A percentile compares a stretch with the other conserved stretches of the same genome.
These are phyloP conservation scores for Amiota minor DNA, from an alignment of 2,888 invertebrate genomes.

Conservation along the genomic window DNA sequence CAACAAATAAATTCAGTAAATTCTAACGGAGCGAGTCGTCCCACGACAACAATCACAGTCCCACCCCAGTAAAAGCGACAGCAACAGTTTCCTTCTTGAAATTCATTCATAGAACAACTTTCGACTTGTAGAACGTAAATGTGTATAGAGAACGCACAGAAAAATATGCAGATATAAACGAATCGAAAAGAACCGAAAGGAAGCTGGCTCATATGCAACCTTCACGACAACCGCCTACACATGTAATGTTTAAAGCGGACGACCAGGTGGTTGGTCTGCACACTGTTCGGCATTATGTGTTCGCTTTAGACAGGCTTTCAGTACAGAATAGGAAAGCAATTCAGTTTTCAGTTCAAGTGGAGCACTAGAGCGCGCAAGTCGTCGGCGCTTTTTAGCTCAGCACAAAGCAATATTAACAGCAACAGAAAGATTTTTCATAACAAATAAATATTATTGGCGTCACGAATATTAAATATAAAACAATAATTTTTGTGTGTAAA, in stretches of 20 bases:
- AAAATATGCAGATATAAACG: background rate
- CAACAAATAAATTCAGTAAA: constrained; percentile 43
- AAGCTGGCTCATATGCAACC: background rate
- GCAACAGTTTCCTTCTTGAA: constrained; percentile 12
- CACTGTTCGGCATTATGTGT: too few species aligned
- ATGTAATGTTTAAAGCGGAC: background rate
- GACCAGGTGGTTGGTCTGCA: background rate
- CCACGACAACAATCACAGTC: too few species aligned
- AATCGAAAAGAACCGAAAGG: background rate
- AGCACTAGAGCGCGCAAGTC: too few species aligned
- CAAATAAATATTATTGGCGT: too few species aligned
- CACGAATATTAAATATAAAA: too few species aligned
- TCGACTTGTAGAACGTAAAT: constrained; percentile 3
- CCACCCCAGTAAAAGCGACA: background rate
- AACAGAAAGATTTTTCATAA: too few species aligned
- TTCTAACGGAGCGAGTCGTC: too few species aligned
- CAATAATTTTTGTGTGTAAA: too few species aligned
- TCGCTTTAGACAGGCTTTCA: background rate
- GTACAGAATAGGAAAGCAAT: background rate
- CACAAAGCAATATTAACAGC: too few species aligned
- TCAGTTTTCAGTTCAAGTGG: too few species aligned
- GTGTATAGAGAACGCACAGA: constrained; percentile 2
- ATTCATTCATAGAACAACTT: constrained; percentile 11
- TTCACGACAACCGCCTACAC: background rate
- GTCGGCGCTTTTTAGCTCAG: too few species aligned